These are phyloP conservation scores for Tipula lateralis DNA, from an alignment of 2,888 invertebrate genomes.

Conservation along the genomic window DNA sequence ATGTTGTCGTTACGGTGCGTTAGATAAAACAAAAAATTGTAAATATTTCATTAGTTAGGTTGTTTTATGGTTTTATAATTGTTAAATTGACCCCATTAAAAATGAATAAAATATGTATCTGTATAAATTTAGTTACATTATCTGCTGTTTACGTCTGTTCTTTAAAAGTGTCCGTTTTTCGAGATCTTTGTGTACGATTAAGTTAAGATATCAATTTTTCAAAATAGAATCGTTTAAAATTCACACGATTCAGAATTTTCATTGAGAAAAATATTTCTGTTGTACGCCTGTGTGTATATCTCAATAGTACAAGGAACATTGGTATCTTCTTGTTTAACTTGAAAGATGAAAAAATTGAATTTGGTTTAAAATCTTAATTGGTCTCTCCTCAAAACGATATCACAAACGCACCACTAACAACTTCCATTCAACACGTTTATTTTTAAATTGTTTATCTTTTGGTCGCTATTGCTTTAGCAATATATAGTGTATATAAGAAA, in stretches of 20 bases:
- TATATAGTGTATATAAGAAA: background rate
- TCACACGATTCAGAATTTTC: background rate
- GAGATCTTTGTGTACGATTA: background rate
- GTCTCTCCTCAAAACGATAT: background rate
- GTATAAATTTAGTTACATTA: background rate
- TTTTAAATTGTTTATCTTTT: background rate
- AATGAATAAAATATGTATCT: background rate
- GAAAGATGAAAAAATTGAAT: background rate
- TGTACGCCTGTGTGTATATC: background rate
- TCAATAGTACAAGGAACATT: background rate
- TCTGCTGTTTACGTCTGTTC: background rate
- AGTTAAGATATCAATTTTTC: constrained; percentile 3
- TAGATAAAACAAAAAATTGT: background rate
- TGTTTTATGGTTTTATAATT: constrained; percentile 19
- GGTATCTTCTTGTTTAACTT: background rate
- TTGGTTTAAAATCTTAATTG: background rate
- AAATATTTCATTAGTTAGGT: background rate
- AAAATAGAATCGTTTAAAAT: background rate
- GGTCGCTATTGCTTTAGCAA: background rate
- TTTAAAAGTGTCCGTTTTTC: background rate
- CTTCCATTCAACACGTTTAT: background rate
- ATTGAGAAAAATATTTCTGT: background rate
- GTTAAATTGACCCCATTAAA: constrained; percentile 1
- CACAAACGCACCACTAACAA: background rate
- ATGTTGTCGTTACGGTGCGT: background rate